Percentiles rank a stretch among this genome's conserved stretches.
Evolutionary conservation across 2,888 invertebrate species (phyloP).

Genomic region (Seladonia tumulorum): DNA sequence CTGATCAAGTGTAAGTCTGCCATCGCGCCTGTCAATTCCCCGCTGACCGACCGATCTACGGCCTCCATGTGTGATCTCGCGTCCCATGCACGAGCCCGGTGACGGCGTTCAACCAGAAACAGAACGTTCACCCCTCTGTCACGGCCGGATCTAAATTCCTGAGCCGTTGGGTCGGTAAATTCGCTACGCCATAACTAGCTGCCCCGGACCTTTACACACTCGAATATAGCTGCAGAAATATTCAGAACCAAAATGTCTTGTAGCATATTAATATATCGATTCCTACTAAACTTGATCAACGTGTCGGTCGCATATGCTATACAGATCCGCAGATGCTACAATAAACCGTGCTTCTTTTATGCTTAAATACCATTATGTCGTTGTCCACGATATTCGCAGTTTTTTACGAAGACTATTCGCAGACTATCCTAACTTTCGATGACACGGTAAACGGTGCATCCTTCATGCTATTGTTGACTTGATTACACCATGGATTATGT

Average conservation of each 20-base stretch:
- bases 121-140: conserved; percentile 52
- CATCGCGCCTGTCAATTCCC: conserved; percentile 28
- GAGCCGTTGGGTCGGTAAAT: conserved; percentile 3
- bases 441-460: neutral
- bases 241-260: neutral
- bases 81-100: conserved; percentile 14
- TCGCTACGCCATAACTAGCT: conserved; percentile 3
- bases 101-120: conserved; percentile 56
- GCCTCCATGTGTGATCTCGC: conserved; percentile 2
- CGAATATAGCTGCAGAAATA: neutral
- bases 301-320: neutral
- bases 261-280: neutral
- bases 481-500: neutral
- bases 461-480: neutral
- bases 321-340: neutral
- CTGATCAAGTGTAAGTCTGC: conserved; percentile 90
- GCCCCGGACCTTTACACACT: neutral
- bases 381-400: neutral
- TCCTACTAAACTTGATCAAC: neutral
- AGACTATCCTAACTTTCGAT: neutral
- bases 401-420: neutral
- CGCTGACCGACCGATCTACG: neutral
- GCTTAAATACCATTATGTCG: neutral
- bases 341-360: neutral
- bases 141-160: conserved; percentile 22